A percentile compares a stretch with the other conserved stretches of the same genome.
phyloP scores from a whole-genome alignment of 2,888 invertebrate genomes.

The Sipha maydis region DNA sequence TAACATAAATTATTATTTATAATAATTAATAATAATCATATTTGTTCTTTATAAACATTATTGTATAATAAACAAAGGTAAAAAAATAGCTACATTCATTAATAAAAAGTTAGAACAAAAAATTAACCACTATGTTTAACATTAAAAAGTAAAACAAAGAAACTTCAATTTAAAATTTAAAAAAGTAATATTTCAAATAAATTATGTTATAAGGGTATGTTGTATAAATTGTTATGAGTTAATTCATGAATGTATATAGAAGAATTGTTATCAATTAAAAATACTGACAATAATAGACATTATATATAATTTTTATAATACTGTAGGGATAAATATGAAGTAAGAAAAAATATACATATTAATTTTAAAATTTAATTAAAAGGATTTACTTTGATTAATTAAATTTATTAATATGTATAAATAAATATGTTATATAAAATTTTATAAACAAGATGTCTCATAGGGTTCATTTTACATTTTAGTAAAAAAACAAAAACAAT shows the following conservation, averaged over 20 bases:
- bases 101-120: conserved; percentile 35
- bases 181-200: conserved; percentile 37
- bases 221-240: conserved; percentile 21
- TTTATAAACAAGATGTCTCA: neutral
- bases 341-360: conserved; percentile 29
- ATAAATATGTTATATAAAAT: conserved; percentile 5
- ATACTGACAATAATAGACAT: conserved; percentile 29
- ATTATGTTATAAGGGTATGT: neutral
- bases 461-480: neutral
- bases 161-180: conserved; percentile 13
- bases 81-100: conserved; percentile 31
- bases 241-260: conserved; percentile 38
- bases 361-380: conserved; percentile 33
- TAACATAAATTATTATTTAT: conserved; percentile 53
- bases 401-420: conserved; percentile 1
- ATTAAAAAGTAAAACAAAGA: conserved; percentile 34
- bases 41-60: conserved; percentile 38
- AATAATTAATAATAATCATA: conserved; percentile 7
- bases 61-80: conserved; percentile 34
- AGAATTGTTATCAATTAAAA: conserved; percentile 30
- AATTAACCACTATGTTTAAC: conserved; percentile 17
- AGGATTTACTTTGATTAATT: conserved; percentile 23
- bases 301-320: conserved; percentile 35
- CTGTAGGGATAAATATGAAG: conserved; percentile 18
- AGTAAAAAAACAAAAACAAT: neutral